Conservation (phyloP, 2,113 vertebrate species). For the Copsychus sechellarum region DNA sequence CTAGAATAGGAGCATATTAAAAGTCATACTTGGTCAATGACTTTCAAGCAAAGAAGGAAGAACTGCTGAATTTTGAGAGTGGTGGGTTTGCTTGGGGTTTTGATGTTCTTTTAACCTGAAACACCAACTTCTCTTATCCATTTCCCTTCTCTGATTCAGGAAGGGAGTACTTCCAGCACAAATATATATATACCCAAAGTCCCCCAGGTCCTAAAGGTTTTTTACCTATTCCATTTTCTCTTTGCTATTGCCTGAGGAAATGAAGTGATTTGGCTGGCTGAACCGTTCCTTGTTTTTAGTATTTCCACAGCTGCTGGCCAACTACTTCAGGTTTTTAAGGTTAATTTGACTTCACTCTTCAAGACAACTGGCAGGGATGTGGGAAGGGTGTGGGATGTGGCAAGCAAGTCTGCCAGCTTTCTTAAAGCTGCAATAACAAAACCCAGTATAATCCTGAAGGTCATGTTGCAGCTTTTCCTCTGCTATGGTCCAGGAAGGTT, state of each 20-base stretch:
- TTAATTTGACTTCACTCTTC: conserved; percentile 58
- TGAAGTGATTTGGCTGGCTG: conserved; percentile 45
- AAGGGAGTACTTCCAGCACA: not conserved
- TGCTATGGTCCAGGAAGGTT: not conserved
- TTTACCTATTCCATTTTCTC: conserved; percentile 8
- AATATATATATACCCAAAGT: not conserved
- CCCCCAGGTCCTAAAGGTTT: not conserved
- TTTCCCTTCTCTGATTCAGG: conserved; percentile 1
- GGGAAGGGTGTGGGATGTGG: conserved; percentile 63
- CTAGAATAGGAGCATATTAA: not conserved
- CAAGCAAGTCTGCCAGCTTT: conserved; percentile 47
- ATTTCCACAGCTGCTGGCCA: conserved; percentile 55
- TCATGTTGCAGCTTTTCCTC: not conserved
- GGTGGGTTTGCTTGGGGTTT: not conserved
- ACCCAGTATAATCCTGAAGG: not conserved
- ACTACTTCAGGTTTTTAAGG: conserved; percentile 54
- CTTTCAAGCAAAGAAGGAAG: not conserved
- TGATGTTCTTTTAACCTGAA: not conserved
- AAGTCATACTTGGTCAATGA: not conserved
- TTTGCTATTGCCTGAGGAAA: conserved; percentile 28
- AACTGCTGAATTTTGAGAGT: not conserved
- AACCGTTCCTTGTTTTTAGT: conserved; percentile 37
- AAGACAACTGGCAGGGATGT: conserved; percentile 56
- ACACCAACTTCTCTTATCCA: not conserved
- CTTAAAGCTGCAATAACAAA: conserved; percentile 49